phyloP scores from a whole-genome alignment of 2,113 vertebrate genomes.

The Neolamprologus sp. region DNA sequence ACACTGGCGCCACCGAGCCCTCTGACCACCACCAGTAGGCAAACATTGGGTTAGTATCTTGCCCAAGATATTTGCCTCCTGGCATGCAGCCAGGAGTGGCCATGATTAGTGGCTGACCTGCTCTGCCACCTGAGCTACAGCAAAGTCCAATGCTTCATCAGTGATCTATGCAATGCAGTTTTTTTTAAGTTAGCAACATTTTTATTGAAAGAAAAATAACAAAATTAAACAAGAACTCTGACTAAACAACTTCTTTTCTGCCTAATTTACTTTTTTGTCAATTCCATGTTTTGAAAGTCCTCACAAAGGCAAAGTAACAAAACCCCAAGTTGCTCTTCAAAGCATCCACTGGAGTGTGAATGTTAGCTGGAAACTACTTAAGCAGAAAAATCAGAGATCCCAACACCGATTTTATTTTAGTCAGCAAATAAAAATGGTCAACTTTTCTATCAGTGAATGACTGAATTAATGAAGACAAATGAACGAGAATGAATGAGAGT shows the following conservation, averaged over 20 bases:
- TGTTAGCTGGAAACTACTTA: neutral
- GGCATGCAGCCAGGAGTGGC: neutral
- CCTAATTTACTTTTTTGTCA: neutral
- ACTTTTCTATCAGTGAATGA: neutral
- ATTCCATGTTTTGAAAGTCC: neutral
- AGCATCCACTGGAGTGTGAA: neutral
- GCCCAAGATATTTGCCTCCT: neutral
- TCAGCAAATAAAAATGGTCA: neutral
- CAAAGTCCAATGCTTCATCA: neutral
- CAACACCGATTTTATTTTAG: neutral
- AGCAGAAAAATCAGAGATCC: neutral
- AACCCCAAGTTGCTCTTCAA: neutral
- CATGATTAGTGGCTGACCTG: neutral
- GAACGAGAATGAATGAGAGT: neutral
- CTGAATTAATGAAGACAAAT: neutral
- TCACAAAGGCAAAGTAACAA: neutral
- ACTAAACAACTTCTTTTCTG: neutral
- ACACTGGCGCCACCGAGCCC: neutral
- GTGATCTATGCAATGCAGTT: neutral
- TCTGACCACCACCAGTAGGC: neutral
- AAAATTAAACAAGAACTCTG: neutral
- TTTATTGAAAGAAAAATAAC: neutral
- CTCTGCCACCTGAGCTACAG: neutral
- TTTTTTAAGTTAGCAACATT: neutral
- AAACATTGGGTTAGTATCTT: neutral